Conservation (phyloP, 2,113 vertebrate species). For the Hyaena hyaena region DNA sequence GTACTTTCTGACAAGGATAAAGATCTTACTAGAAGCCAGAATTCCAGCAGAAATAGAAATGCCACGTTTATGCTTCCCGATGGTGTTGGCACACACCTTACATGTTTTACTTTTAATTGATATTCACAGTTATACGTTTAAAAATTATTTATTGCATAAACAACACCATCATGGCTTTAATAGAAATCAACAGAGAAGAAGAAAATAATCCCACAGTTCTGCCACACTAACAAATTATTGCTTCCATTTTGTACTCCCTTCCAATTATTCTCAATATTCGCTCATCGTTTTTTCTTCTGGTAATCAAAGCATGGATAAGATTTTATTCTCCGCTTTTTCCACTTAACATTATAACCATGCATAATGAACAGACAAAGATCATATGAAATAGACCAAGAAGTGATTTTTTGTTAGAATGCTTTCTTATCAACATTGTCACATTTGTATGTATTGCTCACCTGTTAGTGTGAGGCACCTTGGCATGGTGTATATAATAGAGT, state of each 20-base stretch:
- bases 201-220: not conserved
- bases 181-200: not conserved
- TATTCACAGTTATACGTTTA: slow-evolving; percentile 36
- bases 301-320: not conserved
- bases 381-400: slow-evolving; percentile 34
- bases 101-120: slow-evolving; percentile 70
- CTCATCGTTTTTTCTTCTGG: not conserved
- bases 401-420: slow-evolving; percentile 5
- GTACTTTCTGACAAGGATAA: not conserved
- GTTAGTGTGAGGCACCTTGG: not conserved
- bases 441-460: not conserved
- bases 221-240: not conserved
- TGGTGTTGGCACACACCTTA: slow-evolving; percentile 48
- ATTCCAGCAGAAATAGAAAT: slow-evolving; percentile 55
- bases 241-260: not conserved
- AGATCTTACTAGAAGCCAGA: slow-evolving; percentile 30
- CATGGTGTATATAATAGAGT: not conserved
- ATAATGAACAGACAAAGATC: slow-evolving; percentile 33
- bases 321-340: slow-evolving; percentile 20
- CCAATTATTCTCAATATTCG: not conserved
- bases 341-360: not conserved
- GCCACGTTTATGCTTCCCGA: slow-evolving; percentile 21
- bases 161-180: slow-evolving; percentile 20
- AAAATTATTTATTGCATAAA: slow-evolving; percentile 48
- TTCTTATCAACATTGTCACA: slow-evolving; percentile 35